phyloP scores from a whole-genome alignment of 1,140 invertebrate species.

The Lordiphosa clarofinis region DNA sequence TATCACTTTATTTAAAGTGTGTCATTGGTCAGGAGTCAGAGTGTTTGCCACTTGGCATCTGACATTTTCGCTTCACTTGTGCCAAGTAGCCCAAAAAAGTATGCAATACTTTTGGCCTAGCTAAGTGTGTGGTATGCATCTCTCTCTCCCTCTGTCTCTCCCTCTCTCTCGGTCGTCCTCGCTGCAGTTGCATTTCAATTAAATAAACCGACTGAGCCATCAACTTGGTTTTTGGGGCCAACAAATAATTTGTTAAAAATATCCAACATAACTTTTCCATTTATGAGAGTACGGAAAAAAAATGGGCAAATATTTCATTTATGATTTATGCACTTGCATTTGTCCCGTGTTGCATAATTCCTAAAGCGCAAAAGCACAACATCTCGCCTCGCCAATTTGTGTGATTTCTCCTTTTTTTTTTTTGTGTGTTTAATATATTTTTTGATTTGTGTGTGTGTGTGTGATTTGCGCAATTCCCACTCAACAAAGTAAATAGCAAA shows the following conservation, averaged over 20 bases:
- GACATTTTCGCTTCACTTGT: too few relatives aligned
- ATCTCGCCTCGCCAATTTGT: neutral
- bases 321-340: slow-evolving; percentile 8
- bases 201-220: slow-evolving; percentile 66
- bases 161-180: slow-evolving; percentile 27
- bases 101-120: slow-evolving; percentile 8
- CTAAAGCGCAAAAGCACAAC: slow-evolving; percentile 1
- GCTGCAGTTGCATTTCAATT: slow-evolving; percentile 68
- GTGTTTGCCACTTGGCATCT: too few relatives aligned
- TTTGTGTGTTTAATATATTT: neutral
- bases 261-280: slow-evolving; percentile 1
- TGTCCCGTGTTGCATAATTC: slow-evolving; percentile 11
- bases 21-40: too few relatives aligned
- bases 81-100: slow-evolving; percentile 6
- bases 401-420: slow-evolving; percentile 10
- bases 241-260: neutral
- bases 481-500: slow-evolving; percentile 35
- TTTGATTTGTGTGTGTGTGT: slow-evolving; percentile 2
- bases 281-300: too few relatives aligned
- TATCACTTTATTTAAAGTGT: too few relatives aligned
- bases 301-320: neutral
- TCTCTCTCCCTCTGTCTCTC: slow-evolving; percentile 15
- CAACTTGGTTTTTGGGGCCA: neutral
- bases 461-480: slow-evolving; percentile 30
- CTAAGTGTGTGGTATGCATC: slow-evolving; percentile 34